Evolutionary conservation across 2,888 invertebrate species (phyloP).

Genomic region (Drosophila prolongata): DNA sequence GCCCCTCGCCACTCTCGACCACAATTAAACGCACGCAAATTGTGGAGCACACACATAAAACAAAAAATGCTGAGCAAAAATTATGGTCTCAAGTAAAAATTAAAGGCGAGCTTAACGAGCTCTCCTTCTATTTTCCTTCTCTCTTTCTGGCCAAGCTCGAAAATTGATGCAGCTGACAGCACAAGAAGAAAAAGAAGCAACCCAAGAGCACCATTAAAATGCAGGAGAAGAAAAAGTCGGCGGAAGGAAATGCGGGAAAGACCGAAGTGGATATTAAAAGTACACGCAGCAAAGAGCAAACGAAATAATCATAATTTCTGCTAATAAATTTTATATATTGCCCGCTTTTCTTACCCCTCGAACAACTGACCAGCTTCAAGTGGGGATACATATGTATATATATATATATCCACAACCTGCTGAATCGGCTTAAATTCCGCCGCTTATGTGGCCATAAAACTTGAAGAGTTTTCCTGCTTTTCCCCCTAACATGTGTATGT

Average conservation of each 20-base stretch:
- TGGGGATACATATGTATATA: background rate
- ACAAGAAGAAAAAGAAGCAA: slow-evolving; percentile 51
- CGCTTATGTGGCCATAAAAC: slow-evolving; percentile 74
- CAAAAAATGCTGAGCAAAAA: slow-evolving; percentile 49
- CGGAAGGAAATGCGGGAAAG: slow-evolving; percentile 18
- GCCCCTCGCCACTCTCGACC: slow-evolving; percentile 30
- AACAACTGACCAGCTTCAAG: slow-evolving; percentile 10
- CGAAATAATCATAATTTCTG: slow-evolving; percentile 80
- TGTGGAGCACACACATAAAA: slow-evolving; percentile 57
- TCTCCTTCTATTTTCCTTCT: slow-evolving; percentile 27
- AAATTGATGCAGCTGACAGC: slow-evolving; percentile 76
- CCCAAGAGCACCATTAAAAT: slow-evolving; percentile 68
- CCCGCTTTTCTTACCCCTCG: slow-evolving; percentile 19
- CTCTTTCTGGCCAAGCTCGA: slow-evolving; percentile 28
- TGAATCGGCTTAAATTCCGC: slow-evolving; percentile 65
- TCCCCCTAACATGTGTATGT: slow-evolving; percentile 37
- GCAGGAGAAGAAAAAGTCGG: slow-evolving; percentile 41
- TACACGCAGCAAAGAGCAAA: slow-evolving; percentile 72
- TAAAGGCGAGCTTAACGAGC: slow-evolving; percentile 78
- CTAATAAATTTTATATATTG: slow-evolving; percentile 80
- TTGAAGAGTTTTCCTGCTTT: slow-evolving; percentile 55
- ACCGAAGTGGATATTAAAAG: slow-evolving; percentile 76
- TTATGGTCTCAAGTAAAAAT: slow-evolving; percentile 73
- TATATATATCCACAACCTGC: slow-evolving; percentile 33
- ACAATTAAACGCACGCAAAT: slow-evolving; percentile 76